Base-by-base conservation (phyloP, 2,797 vertebrate species). In the Varecia variegata region DNA sequence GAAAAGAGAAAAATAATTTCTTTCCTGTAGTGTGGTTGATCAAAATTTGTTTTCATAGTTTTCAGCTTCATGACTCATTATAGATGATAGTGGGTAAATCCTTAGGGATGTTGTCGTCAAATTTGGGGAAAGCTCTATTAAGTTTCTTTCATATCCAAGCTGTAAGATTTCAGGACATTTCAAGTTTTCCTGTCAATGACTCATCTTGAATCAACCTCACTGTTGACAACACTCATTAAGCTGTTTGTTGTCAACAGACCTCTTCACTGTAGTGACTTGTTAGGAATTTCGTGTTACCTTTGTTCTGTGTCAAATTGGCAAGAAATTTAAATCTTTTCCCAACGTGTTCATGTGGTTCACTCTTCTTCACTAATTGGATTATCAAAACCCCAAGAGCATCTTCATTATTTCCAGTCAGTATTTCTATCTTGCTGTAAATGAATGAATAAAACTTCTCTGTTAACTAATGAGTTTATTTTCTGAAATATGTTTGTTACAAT, bases 1-100 rank as follows among this genome's bases (percentile, higher is more conserved):
- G 40, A 95, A 30, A 93, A 81, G 40, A 88, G 20, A 94, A 82
- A 85, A 73, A 58, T 87, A 43, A 88, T 71, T 76, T 93, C 82
- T 74, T 93, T 87, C 40, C 71, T 52, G 2, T 88, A 77, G 35
- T 71, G 38, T 83, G 23, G 20, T 82, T 96, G 73, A 45, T 89
- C 71, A 84, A 87, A 96, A 62, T 90, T 93, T 93, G 13, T 54
- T 86, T 93, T 85, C 82, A 79, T 73, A 79, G 87, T 82, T 86
- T 93, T 81, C 40, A 84, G 25, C 21, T 96, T 84, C 88, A 85
- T 10, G 45, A 85, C 25, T 65, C 68, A 80, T 67, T 83, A 58
- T 5, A 80, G 45, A 90, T 71, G 52, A 73, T 50, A 76, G 1
- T 27, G 50, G 85, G 25, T 60, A 70, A 92, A 20, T 71, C 35